Evolutionary conservation across 2,113 vertebrate species (phyloP).

Genomic region (Astur gentilis): DNA sequence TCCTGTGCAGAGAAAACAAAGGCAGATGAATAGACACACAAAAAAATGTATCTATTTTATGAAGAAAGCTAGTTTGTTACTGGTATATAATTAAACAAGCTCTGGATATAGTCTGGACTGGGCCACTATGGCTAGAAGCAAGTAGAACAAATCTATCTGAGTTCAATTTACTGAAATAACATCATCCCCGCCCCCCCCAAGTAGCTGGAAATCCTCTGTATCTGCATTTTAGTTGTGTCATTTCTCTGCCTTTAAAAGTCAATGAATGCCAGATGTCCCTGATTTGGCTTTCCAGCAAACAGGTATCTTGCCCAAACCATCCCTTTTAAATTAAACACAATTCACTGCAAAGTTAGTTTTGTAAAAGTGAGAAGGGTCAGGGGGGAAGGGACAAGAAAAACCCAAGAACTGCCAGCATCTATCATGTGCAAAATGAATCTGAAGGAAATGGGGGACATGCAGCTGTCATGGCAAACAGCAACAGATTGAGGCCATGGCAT

Average conservation of each 20-base stretch:
- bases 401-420: background rate
- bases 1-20: background rate
- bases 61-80: background rate
- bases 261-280: constrained; percentile 51
- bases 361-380: background rate
- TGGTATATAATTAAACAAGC: background rate
- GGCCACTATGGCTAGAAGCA: background rate
- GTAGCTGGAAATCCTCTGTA: constrained; percentile 35
- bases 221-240: constrained; percentile 35
- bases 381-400: background rate
- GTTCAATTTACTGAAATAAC: constrained; percentile 31
- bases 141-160: background rate
- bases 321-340: constrained; percentile 9
- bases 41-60: background rate
- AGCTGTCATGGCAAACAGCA: constrained; percentile 49
- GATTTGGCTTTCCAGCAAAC: constrained; percentile 2
- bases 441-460: constrained; percentile 33
- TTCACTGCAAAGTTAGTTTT: constrained; percentile 6
- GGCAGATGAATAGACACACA: background rate
- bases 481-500: constrained; percentile 45
- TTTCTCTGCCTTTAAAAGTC: constrained; percentile 42
- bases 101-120: no score
- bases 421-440: constrained; percentile 1
- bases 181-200: background rate
- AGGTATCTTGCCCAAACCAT: constrained; percentile 43